phyloP scores from a whole-genome alignment of 2,797 vertebrate species.

The Petrocephalus sullivani region DNA sequence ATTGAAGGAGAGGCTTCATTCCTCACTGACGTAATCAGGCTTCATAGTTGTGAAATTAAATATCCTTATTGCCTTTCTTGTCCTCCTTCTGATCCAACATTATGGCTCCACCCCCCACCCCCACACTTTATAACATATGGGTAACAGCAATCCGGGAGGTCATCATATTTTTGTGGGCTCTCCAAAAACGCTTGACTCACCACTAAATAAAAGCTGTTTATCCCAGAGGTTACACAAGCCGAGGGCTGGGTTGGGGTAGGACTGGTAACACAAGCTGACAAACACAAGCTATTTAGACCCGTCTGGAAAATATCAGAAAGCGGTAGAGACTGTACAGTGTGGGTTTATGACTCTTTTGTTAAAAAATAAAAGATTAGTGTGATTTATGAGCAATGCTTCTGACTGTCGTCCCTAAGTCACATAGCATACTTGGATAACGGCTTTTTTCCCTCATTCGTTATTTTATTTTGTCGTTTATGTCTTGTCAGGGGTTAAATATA shows the following conservation, averaged over 20 bases:
- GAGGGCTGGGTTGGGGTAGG: slow-evolving; percentile 52
- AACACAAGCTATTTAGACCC: slow-evolving; percentile 63
- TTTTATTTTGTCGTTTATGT: slow-evolving; percentile 4
- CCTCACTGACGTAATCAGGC: background rate
- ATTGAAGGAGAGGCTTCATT: background rate
- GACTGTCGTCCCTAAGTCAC: background rate
- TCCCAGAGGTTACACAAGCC: slow-evolving; percentile 54
- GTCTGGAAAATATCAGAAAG: slow-evolving; percentile 55
- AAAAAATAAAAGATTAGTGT: background rate
- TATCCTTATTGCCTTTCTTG: background rate
- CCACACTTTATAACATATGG: background rate
- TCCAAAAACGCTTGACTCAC: slow-evolving; percentile 10
- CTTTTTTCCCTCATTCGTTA: background rate
- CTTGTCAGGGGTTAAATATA: background rate
- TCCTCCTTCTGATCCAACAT: slow-evolving; percentile 3
- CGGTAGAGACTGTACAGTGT: slow-evolving; percentile 54
- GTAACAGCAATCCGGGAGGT: background rate
- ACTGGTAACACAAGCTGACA: slow-evolving; percentile 42
- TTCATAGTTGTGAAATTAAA: slow-evolving; percentile 5
- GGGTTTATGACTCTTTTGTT: slow-evolving; percentile 14
- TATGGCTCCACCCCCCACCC: background rate
- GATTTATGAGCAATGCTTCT: background rate
- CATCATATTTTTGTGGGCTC: background rate
- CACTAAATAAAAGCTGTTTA: slow-evolving; percentile 58
- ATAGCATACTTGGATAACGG: background rate